Base-by-base conservation (phyloP, 2,888 invertebrate species). In the Caenorhabditis zanzibari region DNA sequence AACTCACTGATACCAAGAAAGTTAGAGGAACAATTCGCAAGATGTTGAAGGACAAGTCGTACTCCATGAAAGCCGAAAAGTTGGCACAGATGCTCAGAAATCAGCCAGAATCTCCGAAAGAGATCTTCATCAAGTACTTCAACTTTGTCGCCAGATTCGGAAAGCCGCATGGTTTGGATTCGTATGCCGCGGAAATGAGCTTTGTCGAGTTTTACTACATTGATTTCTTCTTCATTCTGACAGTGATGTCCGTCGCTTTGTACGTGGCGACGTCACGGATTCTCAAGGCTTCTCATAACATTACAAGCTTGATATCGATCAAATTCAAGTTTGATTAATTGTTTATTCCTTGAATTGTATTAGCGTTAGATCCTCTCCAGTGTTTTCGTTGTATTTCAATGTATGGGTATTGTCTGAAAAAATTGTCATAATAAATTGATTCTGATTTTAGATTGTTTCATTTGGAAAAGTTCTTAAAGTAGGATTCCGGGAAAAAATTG, bases 121-220 rank as follows among this genome's bases (percentile, higher is more conserved):
- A 82, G 47, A 73, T 73, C 28, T 82, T 82, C 49, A 22, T 74
- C 38, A 72, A 73, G 24, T 74, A 82, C 24, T 74, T 82, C 74
- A 77, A 82, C n/a, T 82, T 79, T 38, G 79, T 82, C 44, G 82
- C 82, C 14, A 58, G 56, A 47, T 82, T 71, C 47, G 82, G 82
- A 66, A 82, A 82, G 22, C 72, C 72, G 1, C 58, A 76, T 59
- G 82, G 76, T 3, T 26, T 82, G 4, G 82, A 82, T 59, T 82
- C 82, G 3, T 58, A 52, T 44, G 71, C 82, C 14, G 76, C 72
- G 9, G 72, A 82, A 22, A 58, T 82, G 58, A 64, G 76, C 26
- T 66, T 74, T 32, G 38, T 76, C 44, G 76, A 76, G 52, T 82
- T 76, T 26, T 82, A 82, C 54, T 71, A 76, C 54, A 47, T 82